Percentiles rank a stretch among this genome's conserved stretches.
These are phyloP conservation scores for Cerastis leucographa DNA, from an alignment of 2,888 invertebrate species.

Conservation along the genomic window DNA sequence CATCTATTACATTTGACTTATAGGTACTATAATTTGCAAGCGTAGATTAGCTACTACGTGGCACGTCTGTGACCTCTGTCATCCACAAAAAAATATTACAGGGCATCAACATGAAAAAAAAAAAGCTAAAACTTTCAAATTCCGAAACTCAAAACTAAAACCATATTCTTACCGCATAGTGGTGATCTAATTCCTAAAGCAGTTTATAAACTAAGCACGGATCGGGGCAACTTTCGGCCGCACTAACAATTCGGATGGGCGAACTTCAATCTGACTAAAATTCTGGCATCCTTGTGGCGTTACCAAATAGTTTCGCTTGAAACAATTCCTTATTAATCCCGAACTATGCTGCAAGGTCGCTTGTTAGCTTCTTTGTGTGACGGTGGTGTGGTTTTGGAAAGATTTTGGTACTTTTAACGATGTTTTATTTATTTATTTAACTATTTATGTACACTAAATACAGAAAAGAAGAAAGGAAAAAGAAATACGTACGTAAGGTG, in stretches of 20 bases:
- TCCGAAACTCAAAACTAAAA: slow-evolving; percentile 28
- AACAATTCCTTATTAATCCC: slow-evolving; percentile 68
- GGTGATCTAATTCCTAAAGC: slow-evolving; percentile 61
- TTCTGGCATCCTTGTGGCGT: slow-evolving; percentile 65
- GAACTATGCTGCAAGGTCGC: slow-evolving; percentile 65
- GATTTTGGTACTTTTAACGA: not conserved
- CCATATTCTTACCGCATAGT: slow-evolving; percentile 47
- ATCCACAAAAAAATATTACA: too few species aligned
- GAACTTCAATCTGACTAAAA: slow-evolving; percentile 70
- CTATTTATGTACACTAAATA: too few species aligned
- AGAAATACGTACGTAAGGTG: too few species aligned
- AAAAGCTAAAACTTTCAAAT: not conserved
- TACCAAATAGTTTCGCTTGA: slow-evolving; percentile 63
- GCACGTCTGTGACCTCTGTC: too few species aligned
- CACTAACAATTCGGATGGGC: slow-evolving; percentile 62
- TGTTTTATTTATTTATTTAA: too few species aligned
- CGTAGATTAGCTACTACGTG: too few species aligned
- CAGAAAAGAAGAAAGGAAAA: too few species aligned
- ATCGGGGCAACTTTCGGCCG: slow-evolving; percentile 56
- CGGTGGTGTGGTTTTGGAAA: not conserved
- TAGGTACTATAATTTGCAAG: too few species aligned
- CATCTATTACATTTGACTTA: too few species aligned
- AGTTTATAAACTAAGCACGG: slow-evolving; percentile 65
- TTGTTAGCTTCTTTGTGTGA: slow-evolving; percentile 43
- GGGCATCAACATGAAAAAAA: not conserved